Evolutionary conservation across 2,888 invertebrate species (phyloP).

Genomic region (Diarsia dahlii): DNA sequence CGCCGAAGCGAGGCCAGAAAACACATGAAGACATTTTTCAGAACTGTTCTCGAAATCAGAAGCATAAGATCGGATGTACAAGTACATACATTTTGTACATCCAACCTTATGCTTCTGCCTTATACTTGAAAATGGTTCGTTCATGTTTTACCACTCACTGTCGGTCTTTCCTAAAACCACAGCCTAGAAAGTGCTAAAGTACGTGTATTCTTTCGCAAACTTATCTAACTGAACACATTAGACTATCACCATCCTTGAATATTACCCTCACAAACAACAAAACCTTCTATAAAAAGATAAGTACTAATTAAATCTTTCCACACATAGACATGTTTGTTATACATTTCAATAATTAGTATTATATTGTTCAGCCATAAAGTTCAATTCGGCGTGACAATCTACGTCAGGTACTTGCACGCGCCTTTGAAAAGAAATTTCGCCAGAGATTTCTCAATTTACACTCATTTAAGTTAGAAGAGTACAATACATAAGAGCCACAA

Average conservation of each 20-base stretch:
- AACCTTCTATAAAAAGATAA: slow-evolving; percentile 55
- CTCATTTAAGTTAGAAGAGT: slow-evolving; percentile 30
- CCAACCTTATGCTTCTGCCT: too few relatives aligned
- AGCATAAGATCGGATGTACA: too few relatives aligned
- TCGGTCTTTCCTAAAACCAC: slow-evolving; percentile 29
- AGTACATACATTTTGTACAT: too few relatives aligned
- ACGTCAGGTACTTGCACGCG: slow-evolving; percentile 66
- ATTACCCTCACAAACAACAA: slow-evolving; percentile 52
- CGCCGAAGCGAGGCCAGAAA: neutral
- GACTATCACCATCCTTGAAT: slow-evolving; percentile 63
- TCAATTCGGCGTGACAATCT: slow-evolving; percentile 48
- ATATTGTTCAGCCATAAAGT: slow-evolving; percentile 50
- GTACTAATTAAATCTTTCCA: slow-evolving; percentile 56
- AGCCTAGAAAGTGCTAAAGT: slow-evolving; percentile 49
- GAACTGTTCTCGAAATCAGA: neutral
- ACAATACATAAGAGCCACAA: slow-evolving; percentile 55
- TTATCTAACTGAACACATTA: slow-evolving; percentile 74
- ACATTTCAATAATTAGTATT: slow-evolving; percentile 26
- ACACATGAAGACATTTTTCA: neutral
- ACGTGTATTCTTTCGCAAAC: slow-evolving; percentile 55
- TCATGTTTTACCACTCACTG: neutral
- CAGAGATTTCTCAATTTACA: slow-evolving; percentile 33
- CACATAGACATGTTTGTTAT: slow-evolving; percentile 10
- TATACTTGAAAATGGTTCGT: neutral
- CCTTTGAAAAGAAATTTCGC: slow-evolving; percentile 40